Base-by-base conservation (phyloP, 2,888 invertebrate genomes). In the Callyntrura guangdongensis region DNA sequence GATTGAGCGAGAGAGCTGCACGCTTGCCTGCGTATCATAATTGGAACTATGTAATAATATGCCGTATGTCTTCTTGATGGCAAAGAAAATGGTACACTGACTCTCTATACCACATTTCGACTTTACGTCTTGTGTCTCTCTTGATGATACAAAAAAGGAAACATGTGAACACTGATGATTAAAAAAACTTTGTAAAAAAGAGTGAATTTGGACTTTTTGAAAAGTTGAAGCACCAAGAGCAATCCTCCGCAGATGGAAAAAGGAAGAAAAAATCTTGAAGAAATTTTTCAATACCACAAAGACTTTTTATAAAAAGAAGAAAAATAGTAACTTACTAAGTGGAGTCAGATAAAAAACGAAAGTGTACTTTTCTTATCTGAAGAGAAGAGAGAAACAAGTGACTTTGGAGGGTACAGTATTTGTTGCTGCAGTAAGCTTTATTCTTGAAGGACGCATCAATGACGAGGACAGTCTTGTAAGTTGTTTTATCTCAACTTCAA, bases 21-120 rank as follows among this genome's bases (percentile, higher is more conserved):
- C 61, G 85, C 59, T 61, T 86, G 45, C 61, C 25, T 86, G 49
- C 61, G 45, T 61, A 74, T 25, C 20, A 36, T 79, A 86, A 86
- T 86, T 86, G 86, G 86, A 86, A 86, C 86, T 86, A n/a, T 86
- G 64, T 36, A 36, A 79, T 67, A 86, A 86, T 79, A 86, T 79
- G 86, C 79, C 61, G 17, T 82, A 36, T 17, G 82, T 61, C 82
- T 45, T 36, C 11, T 82, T 25, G 47, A 61, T 82, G 61, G 47
- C 3, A 82, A 61, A 53, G 79, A 25, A 45, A 79, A 17, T 49
- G 22, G 36, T 36, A 6, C 36, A 36, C 36, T 36, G 36, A 36
- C 36, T 25, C n/a, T 8, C 64, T 11, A 5, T 53, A 56, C 53
- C 36, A 27, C 69, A 6, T n/a, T n/a, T 36, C 1, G 17, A 53